Evolutionary conservation across 2,797 vertebrate genomes (phyloP).

Genomic region (Rallus crepitans): DNA sequence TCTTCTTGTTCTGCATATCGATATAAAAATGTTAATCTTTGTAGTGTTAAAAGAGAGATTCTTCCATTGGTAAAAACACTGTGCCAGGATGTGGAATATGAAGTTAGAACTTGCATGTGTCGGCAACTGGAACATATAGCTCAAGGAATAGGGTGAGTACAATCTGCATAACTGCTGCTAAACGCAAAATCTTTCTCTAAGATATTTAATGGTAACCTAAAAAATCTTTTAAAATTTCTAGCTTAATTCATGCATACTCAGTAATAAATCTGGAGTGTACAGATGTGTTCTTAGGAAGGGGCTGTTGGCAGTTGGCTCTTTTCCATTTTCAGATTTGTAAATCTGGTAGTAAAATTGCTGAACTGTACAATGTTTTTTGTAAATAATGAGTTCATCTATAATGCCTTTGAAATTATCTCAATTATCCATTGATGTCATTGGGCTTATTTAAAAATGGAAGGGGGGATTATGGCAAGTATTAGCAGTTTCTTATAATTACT

Average conservation of each 20-base stretch:
- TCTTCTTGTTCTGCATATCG: neutral
- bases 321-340: neutral
- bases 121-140: slow-evolving; percentile 91
- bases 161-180: neutral
- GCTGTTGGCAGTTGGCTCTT: neutral
- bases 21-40: neutral
- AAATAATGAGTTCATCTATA: neutral
- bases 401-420: neutral
- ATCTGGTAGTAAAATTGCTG: neutral
- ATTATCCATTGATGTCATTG: neutral
- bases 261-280: neutral
- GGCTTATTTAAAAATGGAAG: neutral
- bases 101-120: slow-evolving; percentile 94
- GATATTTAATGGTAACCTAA: neutral
- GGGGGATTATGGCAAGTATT: neutral
- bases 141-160: slow-evolving; percentile 89
- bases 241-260: neutral
- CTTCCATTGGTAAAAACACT: slow-evolving; percentile 91
- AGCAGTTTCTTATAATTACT: neutral
- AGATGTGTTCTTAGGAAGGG: neutral
- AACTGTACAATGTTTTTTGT: neutral
- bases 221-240: neutral
- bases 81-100: slow-evolving; percentile 92
- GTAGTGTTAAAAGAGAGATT: slow-evolving; percentile 92
- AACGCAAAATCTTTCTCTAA: neutral